These are phyloP conservation scores for Lycopodina hypogea DNA, from an alignment of 37 sponge, comb jelly and placozoan genomes.

Conservation along the genomic window DNA sequence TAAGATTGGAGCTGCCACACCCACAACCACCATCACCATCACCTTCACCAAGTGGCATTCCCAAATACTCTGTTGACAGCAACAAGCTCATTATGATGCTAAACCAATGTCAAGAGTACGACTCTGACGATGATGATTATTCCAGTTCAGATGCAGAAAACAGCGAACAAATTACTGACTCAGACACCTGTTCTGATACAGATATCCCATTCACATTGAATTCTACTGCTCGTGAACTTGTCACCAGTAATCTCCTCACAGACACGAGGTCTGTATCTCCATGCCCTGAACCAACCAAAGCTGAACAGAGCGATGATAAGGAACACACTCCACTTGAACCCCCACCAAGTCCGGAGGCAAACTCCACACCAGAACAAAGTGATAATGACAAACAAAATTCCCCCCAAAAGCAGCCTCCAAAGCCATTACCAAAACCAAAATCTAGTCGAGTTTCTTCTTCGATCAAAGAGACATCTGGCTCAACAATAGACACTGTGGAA, in stretches of 20 bases:
- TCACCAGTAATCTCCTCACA: background rate
- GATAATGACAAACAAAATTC: background rate
- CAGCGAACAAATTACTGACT: conserved; percentile 4
- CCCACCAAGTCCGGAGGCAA: background rate
- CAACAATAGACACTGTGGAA: background rate
- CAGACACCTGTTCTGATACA: background rate
- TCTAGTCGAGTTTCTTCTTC: background rate
- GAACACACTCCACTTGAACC: background rate
- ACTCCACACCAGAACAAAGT: background rate
- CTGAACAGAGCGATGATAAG: background rate
- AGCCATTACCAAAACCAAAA: background rate
- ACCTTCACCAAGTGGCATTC: background rate
- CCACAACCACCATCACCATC: background rate
- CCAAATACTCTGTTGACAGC: conserved; percentile 2
- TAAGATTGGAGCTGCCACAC: too few relatives aligned
- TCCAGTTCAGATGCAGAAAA: conserved; percentile 16
- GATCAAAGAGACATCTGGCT: conserved; percentile 7
- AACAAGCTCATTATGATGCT: conserved; percentile 27
- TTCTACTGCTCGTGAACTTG: background rate
- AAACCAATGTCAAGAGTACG: conserved; percentile 5
- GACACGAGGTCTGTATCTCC: too few relatives aligned
- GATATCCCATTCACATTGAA: background rate
- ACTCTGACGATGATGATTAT: conserved; percentile 1
- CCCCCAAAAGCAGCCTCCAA: background rate
- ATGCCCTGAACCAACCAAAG: too few relatives aligned